These are phyloP conservation scores for Sander vitreus DNA, from an alignment of 2,113 vertebrate species.

Conservation along the genomic window DNA sequence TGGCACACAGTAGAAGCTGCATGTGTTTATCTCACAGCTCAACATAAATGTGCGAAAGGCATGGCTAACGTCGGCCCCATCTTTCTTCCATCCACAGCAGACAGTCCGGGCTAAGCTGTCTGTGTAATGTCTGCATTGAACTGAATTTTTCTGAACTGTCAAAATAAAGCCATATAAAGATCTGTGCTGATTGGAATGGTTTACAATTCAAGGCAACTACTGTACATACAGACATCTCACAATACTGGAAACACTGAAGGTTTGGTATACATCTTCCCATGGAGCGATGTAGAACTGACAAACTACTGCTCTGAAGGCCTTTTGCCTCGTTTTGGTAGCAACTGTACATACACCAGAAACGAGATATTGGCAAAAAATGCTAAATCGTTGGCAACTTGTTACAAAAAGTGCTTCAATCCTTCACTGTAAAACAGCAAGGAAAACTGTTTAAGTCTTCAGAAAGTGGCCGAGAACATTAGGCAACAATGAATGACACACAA, in stretches of 20 bases:
- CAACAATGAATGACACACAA: conserved; percentile 68
- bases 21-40: conserved; percentile 21
- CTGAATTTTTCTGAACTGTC: conserved; percentile 80
- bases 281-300: conserved; percentile 57
- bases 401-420: conserved; percentile 95
- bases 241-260: conserved; percentile 76
- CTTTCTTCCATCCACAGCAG: conserved; percentile 10
- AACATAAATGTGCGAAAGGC: conserved; percentile 25
- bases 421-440: conserved; percentile 71
- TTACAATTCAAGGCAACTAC: conserved; percentile 83
- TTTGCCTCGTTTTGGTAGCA: conserved; percentile 75
- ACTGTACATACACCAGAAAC: conserved; percentile 69
- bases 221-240: conserved; percentile 78
- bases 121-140: conserved; percentile 60
- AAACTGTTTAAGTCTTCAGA: conserved; percentile 40
- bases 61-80: background rate
- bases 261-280: conserved; percentile 68
- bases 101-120: conserved; percentile 22
- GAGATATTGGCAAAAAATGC: conserved; percentile 88
- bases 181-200: conserved; percentile 81
- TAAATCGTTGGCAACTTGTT: conserved; percentile 92
- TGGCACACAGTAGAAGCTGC: conserved; percentile 56
- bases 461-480: conserved; percentile 41
- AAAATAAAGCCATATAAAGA: conserved; percentile 86
- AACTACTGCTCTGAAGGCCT: conserved; percentile 44